A percentile compares a stretch with the other conserved stretches of the same genome.
phyloP scores from a whole-genome alignment of 2,888 invertebrate species.

The Margaritifera margaritifera region DNA sequence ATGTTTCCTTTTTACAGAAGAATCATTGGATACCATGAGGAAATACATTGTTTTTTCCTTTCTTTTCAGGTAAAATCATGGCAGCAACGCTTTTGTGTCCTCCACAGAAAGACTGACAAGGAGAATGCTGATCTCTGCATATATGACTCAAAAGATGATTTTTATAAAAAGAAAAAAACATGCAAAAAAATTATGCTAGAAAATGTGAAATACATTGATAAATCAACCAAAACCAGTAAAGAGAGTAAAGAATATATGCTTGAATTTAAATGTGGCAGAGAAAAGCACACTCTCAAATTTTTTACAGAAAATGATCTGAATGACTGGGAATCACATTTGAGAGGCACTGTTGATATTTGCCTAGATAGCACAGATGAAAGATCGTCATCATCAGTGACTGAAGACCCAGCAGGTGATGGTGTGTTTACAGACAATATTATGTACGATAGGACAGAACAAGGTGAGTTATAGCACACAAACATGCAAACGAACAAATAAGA shows the following conservation, averaged over 20 bases:
- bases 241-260: background rate
- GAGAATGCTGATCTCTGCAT: too few relatives aligned
- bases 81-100: constrained; percentile 29
- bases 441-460: too few relatives aligned
- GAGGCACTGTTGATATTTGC: too few relatives aligned
- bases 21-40: background rate
- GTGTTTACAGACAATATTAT: too few relatives aligned
- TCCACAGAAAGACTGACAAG: constrained; percentile 19
- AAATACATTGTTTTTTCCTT: background rate
- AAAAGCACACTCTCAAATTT: background rate
- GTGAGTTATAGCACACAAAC: too few relatives aligned
- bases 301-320: background rate
- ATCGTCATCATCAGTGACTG: too few relatives aligned
- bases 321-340: too few relatives aligned
- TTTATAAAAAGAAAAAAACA: background rate
- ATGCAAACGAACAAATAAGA: too few relatives aligned
- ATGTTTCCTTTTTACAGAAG: background rate
- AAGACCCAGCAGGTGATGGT: too few relatives aligned
- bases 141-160: background rate
- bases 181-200: too few relatives aligned
- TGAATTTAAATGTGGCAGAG: background rate
- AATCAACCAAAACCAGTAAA: background rate
- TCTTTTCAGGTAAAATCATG: constrained; percentile 37
- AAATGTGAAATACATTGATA: too few relatives aligned
- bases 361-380: too few relatives aligned